These are phyloP conservation scores for Mylabris sibirica DNA, from an alignment of 2,888 invertebrate species.

Conservation along the genomic window DNA sequence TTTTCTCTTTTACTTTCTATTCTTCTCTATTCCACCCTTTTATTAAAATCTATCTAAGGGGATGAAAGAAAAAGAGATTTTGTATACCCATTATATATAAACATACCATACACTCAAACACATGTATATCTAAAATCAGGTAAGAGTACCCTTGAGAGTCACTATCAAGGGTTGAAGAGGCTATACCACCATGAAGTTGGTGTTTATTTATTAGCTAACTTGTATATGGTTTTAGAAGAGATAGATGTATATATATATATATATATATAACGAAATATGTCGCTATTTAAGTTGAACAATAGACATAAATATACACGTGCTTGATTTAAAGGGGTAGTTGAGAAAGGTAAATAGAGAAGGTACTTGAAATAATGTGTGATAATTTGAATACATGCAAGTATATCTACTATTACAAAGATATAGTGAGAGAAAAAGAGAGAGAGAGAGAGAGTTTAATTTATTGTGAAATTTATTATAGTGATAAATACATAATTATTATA, in stretches of 20 bases:
- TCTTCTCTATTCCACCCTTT: background rate
- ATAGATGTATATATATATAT: background rate
- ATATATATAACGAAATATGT: conserved; percentile 5
- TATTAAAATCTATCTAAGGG: background rate
- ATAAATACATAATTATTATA: background rate
- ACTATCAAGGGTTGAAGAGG: conserved; percentile 23
- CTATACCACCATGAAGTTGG: conserved; percentile 34
- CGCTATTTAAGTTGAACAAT: conserved; percentile 5
- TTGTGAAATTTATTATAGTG: background rate
- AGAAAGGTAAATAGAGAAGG: background rate
- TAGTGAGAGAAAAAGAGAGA: too few relatives aligned
- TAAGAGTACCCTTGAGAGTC: conserved; percentile 25
- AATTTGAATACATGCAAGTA: background rate
- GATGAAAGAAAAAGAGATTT: background rate
- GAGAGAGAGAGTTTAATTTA: background rate
- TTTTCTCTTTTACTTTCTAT: background rate
- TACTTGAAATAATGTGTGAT: background rate
- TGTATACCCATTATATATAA: background rate
- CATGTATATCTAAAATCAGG: background rate
- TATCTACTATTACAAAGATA: too few relatives aligned
- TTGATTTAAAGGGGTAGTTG: conserved; percentile 3
- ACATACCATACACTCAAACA: background rate
- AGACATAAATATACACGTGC: conserved; percentile 2
- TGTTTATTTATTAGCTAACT: conserved; percentile 35
- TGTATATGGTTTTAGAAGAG: background rate